phyloP scores from a whole-genome alignment of 2,888 invertebrate genomes.

The Chymomyza fuscimana region DNA sequence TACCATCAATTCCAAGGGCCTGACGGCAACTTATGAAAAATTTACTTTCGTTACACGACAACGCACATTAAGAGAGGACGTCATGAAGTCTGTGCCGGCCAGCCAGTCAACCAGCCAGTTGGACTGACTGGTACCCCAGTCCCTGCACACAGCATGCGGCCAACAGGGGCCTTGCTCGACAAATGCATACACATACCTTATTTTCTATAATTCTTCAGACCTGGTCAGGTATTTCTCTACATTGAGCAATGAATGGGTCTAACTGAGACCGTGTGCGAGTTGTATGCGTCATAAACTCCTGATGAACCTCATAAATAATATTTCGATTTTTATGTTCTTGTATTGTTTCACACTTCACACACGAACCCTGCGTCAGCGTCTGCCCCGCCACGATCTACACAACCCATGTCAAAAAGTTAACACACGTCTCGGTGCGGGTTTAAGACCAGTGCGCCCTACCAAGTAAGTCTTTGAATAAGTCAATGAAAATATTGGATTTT shows the following conservation, averaged over 20 bases:
- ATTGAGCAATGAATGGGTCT: slow-evolving; percentile 38
- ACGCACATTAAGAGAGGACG: slow-evolving; percentile 59
- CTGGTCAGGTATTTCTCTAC: slow-evolving; percentile 58
- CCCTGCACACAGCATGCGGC: slow-evolving; percentile 65
- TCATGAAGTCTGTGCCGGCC: slow-evolving; percentile 65
- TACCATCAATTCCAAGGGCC: neutral
- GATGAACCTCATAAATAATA: slow-evolving; percentile 77
- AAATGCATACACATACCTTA: slow-evolving; percentile 57
- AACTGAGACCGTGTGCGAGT: slow-evolving; percentile 20
- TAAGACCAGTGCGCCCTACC: neutral
- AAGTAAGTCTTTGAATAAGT: slow-evolving; percentile 30
- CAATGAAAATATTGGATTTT: slow-evolving; percentile 65
- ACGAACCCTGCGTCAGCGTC: slow-evolving; percentile 9
- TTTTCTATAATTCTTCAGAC: slow-evolving; percentile 65
- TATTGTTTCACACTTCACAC: slow-evolving; percentile 63
- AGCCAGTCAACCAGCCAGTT: slow-evolving; percentile 35
- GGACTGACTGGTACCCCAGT: slow-evolving; percentile 12
- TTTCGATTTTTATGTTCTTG: slow-evolving; percentile 67
- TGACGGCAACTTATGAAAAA: slow-evolving; percentile 60
- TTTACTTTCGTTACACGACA: slow-evolving; percentile 65
- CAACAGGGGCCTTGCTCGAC: slow-evolving; percentile 33
- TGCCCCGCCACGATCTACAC: slow-evolving; percentile 45
- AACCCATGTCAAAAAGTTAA: slow-evolving; percentile 71
- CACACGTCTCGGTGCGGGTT: slow-evolving; percentile 31
- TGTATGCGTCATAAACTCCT: slow-evolving; percentile 71